A percentile compares a stretch with the other conserved stretches of the same genome.
Evolutionary conservation across 2,113 vertebrate species (phyloP).

Genomic region (Pedetes capensis): DNA sequence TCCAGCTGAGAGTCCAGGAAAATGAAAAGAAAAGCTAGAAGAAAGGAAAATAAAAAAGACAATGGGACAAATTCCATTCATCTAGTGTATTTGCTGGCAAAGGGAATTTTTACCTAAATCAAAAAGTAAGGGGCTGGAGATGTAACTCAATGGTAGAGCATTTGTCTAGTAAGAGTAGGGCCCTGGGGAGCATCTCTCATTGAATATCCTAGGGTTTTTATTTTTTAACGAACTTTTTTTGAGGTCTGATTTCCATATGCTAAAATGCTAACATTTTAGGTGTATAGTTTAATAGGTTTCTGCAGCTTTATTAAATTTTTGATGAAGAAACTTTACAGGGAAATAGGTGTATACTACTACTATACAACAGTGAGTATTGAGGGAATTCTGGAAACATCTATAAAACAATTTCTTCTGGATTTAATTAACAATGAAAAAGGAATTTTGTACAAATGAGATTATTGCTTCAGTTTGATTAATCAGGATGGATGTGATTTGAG

Average conservation of each 20-base stretch:
- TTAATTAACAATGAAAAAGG: background rate
- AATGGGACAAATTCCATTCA: constrained; percentile 1
- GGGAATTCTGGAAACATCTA: background rate
- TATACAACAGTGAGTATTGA: background rate
- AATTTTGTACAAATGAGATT: background rate
- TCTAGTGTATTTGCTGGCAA: background rate
- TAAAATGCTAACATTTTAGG: constrained; percentile 5
- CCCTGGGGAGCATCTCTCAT: background rate
- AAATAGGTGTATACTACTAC: background rate
- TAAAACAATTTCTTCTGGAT: constrained; percentile 6
- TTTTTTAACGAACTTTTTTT: background rate
- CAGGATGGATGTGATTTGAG: background rate
- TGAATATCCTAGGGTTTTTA: background rate
- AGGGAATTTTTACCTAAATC: constrained; percentile 22
- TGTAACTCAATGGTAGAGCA: background rate
- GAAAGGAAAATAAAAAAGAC: background rate
- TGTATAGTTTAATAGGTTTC: background rate
- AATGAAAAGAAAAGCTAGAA: background rate
- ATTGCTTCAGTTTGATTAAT: background rate
- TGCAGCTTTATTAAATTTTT: background rate
- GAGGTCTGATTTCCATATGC: background rate
- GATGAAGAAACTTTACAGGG: background rate
- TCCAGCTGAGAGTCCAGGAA: background rate
- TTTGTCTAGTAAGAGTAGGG: background rate
- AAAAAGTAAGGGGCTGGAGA: background rate